Base-by-base conservation (phyloP, 2,888 invertebrate genomes). In the Drosophila kanekoi region DNA sequence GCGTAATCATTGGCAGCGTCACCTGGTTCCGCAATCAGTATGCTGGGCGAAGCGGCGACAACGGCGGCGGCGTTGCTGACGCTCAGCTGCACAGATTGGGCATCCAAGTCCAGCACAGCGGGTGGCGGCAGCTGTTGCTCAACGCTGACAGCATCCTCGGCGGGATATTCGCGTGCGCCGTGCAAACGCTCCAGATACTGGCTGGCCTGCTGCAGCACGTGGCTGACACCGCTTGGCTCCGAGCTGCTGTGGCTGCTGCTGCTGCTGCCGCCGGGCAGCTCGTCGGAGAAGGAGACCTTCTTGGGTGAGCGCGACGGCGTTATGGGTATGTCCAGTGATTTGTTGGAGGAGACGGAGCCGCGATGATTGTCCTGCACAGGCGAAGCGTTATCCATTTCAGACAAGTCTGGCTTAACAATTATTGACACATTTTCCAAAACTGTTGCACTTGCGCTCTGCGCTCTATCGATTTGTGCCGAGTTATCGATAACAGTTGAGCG, bases 271-370 rank as follows among this genome's bases (percentile, higher is more conserved):
- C 54, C 80, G 8, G 92, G 91, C 57, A 91, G 74, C 54, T 92
- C 91, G 77, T 92, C 93, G 14, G 92, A 92, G 76, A 92, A 92
- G 67, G 92, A 92, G 0, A 92, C 92, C 74, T 92, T 92, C 77
- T 92, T 92, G 10, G 92, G 90, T 2, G 90, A 90, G 13, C 92
- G 89, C 60, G 89, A 80, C 4, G 92, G 91, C 3, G 91, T 90
- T 20, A 80, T 71, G 0, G 92, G 91, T 56, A 92, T 87, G 41
- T 92, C 92, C 14, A 92, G 65, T 4, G 92, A 91, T 48, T 83
- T 90, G 38, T 76, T 90, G 9, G 91, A 92, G 18, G 91, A 91
- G 48, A 92, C 89, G 13, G 92, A 92, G 41, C 89, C 91, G 33
- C 91, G 90, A 76, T 91, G 91, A 64, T 89, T 83, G 35, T 72